Base-by-base conservation (phyloP, 2,113 vertebrate genomes). In the Rostratula benghalensis region DNA sequence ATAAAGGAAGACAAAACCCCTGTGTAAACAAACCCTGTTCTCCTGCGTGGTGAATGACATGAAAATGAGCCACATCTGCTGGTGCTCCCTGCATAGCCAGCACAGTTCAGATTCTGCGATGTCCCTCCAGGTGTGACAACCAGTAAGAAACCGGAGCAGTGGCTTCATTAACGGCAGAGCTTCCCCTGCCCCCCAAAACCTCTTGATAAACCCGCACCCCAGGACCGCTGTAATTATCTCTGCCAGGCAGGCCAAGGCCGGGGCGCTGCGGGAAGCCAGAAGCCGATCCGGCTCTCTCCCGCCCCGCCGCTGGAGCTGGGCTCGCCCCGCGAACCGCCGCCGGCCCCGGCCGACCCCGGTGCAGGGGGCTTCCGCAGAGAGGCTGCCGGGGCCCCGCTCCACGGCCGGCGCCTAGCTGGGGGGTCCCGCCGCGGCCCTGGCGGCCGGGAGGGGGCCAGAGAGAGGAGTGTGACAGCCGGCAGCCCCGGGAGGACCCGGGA, bases 11-110 rank as follows among this genome's bases (percentile, higher is more conserved):
- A 33, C 16, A 31, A 41, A 43, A 15, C 9, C 51, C 20, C 39
- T 7, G 27, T 3, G 50, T 51, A 41, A 61, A 67, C 75, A 45
- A 60, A 9, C 4, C 24, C 50, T 1, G 28, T 5, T 68, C 43
- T 67, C 18, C 46, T 0, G 35, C 67, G 8, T 1, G 16, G 77
- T 39, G 73, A 76, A 60, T n/a, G 53, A 39, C 2, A 43, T 24
- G 43, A 50, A 48, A 50, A 37, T 0, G 64, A 39, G 57, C 51
- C 0, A 2, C 21, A 1, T 13, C 30, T 8, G 33, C 22, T 1
- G 48, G 61, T 6, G 5, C 4, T 37, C 33, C 50, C 30, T 3
- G 21, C 59, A 7, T 1, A 8, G 74, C 68, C 35, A 17, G 56
- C 37, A 5, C 3, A 3, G 54, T 4, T 30, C 39, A 8, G 73